phyloP scores from a whole-genome alignment of 2,888 invertebrate genomes.

The Falcaria lacertinaria region DNA sequence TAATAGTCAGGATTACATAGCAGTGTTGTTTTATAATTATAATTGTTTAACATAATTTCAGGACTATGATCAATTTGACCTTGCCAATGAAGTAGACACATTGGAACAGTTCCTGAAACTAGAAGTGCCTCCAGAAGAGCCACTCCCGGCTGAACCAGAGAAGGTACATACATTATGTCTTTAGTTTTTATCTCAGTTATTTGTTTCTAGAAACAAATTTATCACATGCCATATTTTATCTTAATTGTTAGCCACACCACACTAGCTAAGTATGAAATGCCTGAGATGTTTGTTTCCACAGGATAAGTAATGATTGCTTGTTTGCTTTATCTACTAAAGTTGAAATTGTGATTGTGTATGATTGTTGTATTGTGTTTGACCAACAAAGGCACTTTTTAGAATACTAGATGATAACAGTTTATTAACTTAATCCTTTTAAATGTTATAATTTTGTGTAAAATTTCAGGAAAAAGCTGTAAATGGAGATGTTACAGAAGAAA shows the following conservation, averaged over 20 bases:
- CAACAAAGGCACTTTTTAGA: too few species aligned
- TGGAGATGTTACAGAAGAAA: conserved; percentile 52
- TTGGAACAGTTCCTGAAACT: conserved; percentile 93
- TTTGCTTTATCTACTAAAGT: not conserved
- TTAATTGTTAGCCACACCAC: not conserved
- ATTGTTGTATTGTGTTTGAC: too few species aligned
- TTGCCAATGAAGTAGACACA: conserved; percentile 94
- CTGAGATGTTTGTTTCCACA: not conserved
- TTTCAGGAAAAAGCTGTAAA: conserved; percentile 53
- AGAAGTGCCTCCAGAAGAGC: conserved; percentile 76
- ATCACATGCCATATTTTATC: conserved; percentile 6
- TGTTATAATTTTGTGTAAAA: too few species aligned
- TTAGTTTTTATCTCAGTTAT: not conserved
- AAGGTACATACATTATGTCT: conserved; percentile 22
- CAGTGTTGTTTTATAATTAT: too few species aligned
- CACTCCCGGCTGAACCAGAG: conserved; percentile 42
- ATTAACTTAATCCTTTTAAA: too few species aligned
- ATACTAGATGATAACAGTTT: too few species aligned
- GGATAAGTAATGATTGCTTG: not conserved
- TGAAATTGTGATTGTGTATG: too few species aligned
- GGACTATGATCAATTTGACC: conserved; percentile 96
- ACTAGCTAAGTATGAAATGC: not conserved
- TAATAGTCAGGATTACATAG: too few species aligned
- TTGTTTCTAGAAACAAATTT: conserved; percentile 3
- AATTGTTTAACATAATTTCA: conserved; percentile 52